phyloP scores from a whole-genome alignment of 2,113 vertebrate genomes.

The Salvelinus alpinus region DNA sequence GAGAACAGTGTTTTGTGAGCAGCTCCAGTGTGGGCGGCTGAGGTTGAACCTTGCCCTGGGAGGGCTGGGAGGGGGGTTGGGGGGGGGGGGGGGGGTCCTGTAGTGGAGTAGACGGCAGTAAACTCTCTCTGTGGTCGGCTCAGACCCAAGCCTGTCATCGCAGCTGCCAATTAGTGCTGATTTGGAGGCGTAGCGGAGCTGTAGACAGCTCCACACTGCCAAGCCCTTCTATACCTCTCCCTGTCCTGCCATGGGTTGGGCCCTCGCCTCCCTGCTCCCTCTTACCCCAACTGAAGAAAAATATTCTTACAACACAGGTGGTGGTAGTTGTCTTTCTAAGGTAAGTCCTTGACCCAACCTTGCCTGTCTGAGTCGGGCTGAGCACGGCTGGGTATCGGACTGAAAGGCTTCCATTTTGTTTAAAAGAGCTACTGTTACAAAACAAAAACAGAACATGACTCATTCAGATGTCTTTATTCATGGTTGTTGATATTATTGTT shows the following conservation, averaged over 20 bases:
- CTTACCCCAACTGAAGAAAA: not conserved
- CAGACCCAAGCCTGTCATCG: conserved; percentile 51
- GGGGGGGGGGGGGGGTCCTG: not conserved
- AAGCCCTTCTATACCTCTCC: conserved; percentile 19
- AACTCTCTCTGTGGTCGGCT: conserved; percentile 41
- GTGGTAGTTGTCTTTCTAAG: not conserved
- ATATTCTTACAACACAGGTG: not conserved
- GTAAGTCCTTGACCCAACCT: no score
- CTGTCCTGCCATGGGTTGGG: not conserved
- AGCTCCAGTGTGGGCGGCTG: not conserved
- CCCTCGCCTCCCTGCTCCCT: not conserved
- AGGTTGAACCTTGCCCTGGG: not conserved
- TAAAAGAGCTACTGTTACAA: no score
- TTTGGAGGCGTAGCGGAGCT: conserved; percentile 54
- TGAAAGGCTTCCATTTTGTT: no score
- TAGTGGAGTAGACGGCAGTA: conserved; percentile 28
- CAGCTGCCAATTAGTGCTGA: conserved; percentile 66
- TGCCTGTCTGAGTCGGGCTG: no score
- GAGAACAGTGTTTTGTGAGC: conserved; percentile 5
- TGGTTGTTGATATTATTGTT: no score
- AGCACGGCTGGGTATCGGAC: no score
- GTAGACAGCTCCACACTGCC: conserved; percentile 43
- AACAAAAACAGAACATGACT: no score
- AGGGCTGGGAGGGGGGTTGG: not conserved
- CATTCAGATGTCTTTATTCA: no score